phyloP scores from a whole-genome alignment of 2,888 invertebrate genomes.

The Eurois occulta region DNA sequence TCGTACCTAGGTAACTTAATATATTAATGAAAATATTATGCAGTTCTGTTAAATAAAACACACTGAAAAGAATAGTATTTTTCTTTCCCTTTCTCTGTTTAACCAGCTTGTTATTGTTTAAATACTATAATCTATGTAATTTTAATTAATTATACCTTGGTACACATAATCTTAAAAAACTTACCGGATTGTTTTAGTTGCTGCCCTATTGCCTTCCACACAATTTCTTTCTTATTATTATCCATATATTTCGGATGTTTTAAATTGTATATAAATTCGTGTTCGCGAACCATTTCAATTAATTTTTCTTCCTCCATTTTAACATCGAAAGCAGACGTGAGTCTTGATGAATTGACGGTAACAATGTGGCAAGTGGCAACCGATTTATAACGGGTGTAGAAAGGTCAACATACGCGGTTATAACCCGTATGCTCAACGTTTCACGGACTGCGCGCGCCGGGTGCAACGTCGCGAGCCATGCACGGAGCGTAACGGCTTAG shows the following conservation, averaged over 20 bases:
- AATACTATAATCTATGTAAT: no score
- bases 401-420: constrained; percentile 3
- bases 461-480: constrained; percentile 16
- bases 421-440: neutral
- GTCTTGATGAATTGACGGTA: neutral
- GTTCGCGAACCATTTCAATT: constrained; percentile 2
- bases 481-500: constrained; percentile 5
- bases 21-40: no score
- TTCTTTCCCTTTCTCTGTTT: no score
- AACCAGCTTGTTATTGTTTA: no score
- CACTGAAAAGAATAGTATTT: no score
- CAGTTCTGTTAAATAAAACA: no score
- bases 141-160: no score
- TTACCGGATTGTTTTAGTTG: constrained; percentile 14
- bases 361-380: neutral
- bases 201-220: constrained; percentile 20
- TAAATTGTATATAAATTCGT: constrained; percentile 19
- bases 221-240: constrained; percentile 2
- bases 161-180: neutral
- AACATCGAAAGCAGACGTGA: neutral
- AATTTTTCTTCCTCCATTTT: constrained; percentile 28
- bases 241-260: constrained; percentile 33
- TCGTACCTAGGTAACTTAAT: no score
- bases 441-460: neutral
- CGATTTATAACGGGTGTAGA: neutral